phyloP scores from a whole-genome alignment of 2,113 vertebrate species.

The Clarias magur region DNA sequence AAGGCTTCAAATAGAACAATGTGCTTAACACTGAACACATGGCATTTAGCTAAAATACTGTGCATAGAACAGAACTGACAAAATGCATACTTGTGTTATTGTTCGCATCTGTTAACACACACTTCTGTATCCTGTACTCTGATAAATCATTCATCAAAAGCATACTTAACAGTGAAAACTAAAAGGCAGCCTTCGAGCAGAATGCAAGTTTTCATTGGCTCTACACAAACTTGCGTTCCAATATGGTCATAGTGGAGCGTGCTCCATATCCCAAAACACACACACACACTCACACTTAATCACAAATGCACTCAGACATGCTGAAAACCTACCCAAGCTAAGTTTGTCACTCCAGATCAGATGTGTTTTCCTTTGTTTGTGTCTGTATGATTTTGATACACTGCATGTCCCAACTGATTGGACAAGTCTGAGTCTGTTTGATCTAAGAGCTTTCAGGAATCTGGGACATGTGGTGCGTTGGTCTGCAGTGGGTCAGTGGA shows the following conservation, averaged over 20 bases:
- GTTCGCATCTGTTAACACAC: slow-evolving; percentile 61
- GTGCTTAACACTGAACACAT: neutral
- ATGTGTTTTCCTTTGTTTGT: slow-evolving; percentile 48
- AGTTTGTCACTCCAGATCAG: slow-evolving; percentile 35
- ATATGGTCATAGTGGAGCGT: neutral
- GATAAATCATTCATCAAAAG: slow-evolving; percentile 53
- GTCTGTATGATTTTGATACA: slow-evolving; percentile 37
- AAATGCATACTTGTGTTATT: slow-evolving; percentile 64
- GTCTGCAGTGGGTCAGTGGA: slow-evolving; percentile 54
- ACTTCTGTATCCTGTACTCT: slow-evolving; percentile 42
- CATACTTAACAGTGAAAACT: slow-evolving; percentile 37
- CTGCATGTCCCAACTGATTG: slow-evolving; percentile 54
- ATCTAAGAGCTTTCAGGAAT: slow-evolving; percentile 49
- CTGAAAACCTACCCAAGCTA: slow-evolving; percentile 23
- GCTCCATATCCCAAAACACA: neutral
- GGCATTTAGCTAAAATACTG: neutral
- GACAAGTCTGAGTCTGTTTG: slow-evolving; percentile 54
- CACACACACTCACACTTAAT: slow-evolving; percentile 16
- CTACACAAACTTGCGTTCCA: neutral
- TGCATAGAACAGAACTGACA: slow-evolving; percentile 63
- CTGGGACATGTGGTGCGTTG: slow-evolving; percentile 47
- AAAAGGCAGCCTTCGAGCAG: neutral
- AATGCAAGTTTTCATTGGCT: slow-evolving; percentile 1
- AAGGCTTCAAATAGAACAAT: neutral
- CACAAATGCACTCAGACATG: slow-evolving; percentile 17